Base-by-base conservation (phyloP, 2,888 invertebrate genomes). In the Resseliella maxima region DNA sequence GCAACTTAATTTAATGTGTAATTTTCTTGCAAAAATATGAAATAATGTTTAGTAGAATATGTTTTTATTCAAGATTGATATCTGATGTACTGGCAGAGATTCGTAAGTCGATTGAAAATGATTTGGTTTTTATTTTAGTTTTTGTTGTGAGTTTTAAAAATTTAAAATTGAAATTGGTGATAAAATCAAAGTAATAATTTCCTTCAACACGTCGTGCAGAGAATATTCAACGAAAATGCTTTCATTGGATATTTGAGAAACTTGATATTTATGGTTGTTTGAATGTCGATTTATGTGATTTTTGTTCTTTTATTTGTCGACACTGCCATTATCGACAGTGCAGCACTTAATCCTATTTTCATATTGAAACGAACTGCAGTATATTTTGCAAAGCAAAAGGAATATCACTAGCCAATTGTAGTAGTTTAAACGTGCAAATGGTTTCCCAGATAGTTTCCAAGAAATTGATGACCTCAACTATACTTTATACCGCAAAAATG, bases 391-490 rank as follows among this genome's bases (percentile, higher is more conserved):
- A n/a, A n/a, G n/a, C n/a, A n/a, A n/a, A n/a, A n/a, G n/a, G n/a
- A n/a, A n/a, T n/a, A 5, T 59, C 24, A 24, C 27, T 24, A 35
- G 72, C 31, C 15, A 59, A 59, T 0, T 59, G 59, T 27, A 24
- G 5, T 59, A 8, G 27, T 18, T 59, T 24, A 24, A 59, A 59
- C 59, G 24, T 59, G 72, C 35, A 35, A 72, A 59, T 15, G 72
- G 12, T 31, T 27, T 72, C n/a, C 18, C 72, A 72, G 31, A 31
- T 72, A 31, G 31, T 27, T 72, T 72, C 27, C 15, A 72, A 35
- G 72, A 72, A 72, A 72, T 72, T 72, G 72, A 72, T 72, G 72
- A 35, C 31, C 72, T 15, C 72, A 72, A 72, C 1, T 31, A n/a
- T n/a, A 72, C 72, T 72, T 59, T 59, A 3, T 24, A 59, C 59